Conservation (phyloP, 2,113 vertebrate genomes). For the Hippocampus barbouri region DNA sequence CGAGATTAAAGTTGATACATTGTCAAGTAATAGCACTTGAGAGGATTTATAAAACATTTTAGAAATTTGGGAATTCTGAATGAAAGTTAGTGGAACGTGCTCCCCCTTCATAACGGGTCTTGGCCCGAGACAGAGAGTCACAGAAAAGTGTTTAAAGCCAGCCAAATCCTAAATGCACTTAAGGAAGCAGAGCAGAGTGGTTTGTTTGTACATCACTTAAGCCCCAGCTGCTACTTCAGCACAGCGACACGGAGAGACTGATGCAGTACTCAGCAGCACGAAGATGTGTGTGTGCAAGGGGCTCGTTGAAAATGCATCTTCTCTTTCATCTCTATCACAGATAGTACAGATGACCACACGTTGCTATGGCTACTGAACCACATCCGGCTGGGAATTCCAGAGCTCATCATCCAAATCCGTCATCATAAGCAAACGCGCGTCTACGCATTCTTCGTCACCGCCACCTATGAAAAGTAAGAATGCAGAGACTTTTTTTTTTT, state of each 20-base stretch:
- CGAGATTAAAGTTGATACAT: too few relatives aligned
- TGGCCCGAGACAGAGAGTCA: background rate
- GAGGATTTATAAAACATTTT: background rate
- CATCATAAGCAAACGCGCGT: slow-evolving; percentile 88
- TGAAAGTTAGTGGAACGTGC: background rate
- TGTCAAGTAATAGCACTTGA: too few relatives aligned
- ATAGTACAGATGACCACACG: slow-evolving; percentile 94
- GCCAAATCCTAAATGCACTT: background rate
- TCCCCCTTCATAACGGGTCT: background rate
- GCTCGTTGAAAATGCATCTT: slow-evolving; percentile 30
- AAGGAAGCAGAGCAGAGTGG: slow-evolving; percentile 10
- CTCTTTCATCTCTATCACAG: slow-evolving; percentile 64
- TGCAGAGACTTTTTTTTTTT: background rate
- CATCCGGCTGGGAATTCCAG: slow-evolving; percentile 92
- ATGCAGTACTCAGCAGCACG: slow-evolving; percentile 24
- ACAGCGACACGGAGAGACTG: slow-evolving; percentile 33
- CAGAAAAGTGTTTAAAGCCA: background rate
- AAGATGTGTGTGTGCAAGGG: slow-evolving; percentile 26
- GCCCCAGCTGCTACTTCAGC: slow-evolving; percentile 34
- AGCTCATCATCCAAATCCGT: slow-evolving; percentile 95
- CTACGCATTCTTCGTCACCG: slow-evolving; percentile 95
- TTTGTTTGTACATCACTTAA: slow-evolving; percentile 36
- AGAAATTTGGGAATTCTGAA: background rate
- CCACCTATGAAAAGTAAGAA: slow-evolving; percentile 89
- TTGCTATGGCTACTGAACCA: slow-evolving; percentile 95